These are phyloP conservation scores for Willisornis vidua DNA, from an alignment of 2,113 vertebrate genomes.

Conservation along the genomic window DNA sequence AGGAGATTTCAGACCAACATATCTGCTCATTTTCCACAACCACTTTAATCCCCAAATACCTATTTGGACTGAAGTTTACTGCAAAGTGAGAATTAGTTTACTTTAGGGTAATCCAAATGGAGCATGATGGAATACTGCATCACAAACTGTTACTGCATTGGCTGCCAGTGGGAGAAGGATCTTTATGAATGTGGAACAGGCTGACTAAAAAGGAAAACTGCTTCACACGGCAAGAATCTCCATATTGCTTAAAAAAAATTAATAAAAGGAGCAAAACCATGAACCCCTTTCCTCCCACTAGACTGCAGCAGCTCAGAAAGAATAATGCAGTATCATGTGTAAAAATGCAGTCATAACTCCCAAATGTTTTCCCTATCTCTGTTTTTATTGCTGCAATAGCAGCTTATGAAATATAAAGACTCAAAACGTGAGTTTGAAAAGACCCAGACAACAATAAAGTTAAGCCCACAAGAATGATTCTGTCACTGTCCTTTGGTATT, in stretches of 20 bases:
- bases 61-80: background rate
- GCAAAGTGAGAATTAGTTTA: background rate
- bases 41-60: background rate
- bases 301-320: background rate
- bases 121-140: background rate
- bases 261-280: background rate
- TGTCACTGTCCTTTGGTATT: background rate
- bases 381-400: background rate
- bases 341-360: background rate
- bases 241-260: background rate
- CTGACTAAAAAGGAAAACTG: background rate
- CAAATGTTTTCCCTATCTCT: background rate
- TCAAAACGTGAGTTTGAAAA: background rate
- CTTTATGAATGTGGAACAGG: rapidly evolving
- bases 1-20: background rate
- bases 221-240: background rate
- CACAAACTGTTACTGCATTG: background rate
- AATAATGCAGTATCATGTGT: background rate
- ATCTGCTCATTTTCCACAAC: background rate
- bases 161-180: background rate
- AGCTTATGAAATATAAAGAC: background rate
- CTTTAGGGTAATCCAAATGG: background rate
- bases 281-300: background rate
- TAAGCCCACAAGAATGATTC: rapidly evolving
- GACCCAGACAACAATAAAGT: background rate